Conservation (phyloP, 1,140 invertebrate species). For the Drosophila mauritiana region DNA sequence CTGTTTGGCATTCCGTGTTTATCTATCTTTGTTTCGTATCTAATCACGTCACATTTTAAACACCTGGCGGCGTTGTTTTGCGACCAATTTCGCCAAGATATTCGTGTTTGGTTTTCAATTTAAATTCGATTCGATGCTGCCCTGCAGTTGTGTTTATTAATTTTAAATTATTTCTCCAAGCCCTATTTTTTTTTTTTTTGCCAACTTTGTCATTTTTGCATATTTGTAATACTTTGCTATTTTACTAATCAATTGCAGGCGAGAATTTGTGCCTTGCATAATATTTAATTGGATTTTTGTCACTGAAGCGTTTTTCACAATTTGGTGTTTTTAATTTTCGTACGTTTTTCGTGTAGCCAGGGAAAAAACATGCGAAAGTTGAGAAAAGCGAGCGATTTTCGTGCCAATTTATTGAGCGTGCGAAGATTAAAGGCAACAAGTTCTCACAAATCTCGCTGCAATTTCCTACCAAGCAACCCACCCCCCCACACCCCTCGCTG, state of each 20-base stretch:
- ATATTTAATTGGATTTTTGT: slow-evolving; percentile 43
- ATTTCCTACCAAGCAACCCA: not conserved
- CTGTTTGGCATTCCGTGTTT: slow-evolving; percentile 33
- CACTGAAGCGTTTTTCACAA: slow-evolving; percentile 31
- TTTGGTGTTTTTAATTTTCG: slow-evolving; percentile 3
- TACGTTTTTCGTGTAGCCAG: not conserved
- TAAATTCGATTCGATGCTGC: slow-evolving; percentile 14
- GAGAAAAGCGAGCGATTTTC: slow-evolving; percentile 12
- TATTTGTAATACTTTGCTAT: not conserved
- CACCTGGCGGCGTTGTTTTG: slow-evolving; percentile 57
- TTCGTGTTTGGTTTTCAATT: slow-evolving; percentile 12
- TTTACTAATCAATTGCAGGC: slow-evolving; percentile 18
- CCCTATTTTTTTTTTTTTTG: not conserved
- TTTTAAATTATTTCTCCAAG: not conserved
- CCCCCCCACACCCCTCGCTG: not conserved
- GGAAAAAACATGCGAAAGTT: not conserved
- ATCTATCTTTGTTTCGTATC: slow-evolving; percentile 21
- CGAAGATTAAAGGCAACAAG: slow-evolving; percentile 49
- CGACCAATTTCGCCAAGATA: slow-evolving; percentile 20
- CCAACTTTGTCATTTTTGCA: not conserved
- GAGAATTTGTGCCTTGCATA: not conserved
- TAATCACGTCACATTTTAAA: slow-evolving; percentile 61
- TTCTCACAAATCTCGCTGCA: slow-evolving; percentile 31
- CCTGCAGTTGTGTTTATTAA: slow-evolving; percentile 31
- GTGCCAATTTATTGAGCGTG: slow-evolving; percentile 45